phyloP scores from a whole-genome alignment of 2,888 invertebrate genomes.

The Chrysina gloriosa region DNA sequence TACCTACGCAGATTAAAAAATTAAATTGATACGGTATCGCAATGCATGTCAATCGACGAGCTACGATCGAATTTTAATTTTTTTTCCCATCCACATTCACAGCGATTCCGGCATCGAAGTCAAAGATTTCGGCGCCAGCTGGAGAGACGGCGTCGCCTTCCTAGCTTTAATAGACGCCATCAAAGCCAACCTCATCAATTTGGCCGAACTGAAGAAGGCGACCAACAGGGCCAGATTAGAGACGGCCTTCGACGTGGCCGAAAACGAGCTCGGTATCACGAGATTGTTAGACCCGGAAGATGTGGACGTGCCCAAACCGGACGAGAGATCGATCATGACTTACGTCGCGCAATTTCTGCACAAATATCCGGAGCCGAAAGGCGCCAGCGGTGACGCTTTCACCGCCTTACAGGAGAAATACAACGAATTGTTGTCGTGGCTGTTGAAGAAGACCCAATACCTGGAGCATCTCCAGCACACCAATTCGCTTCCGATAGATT shows the following conservation, averaged over 20 bases:
- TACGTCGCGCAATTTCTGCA: slow-evolving; percentile 98
- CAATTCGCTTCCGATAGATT: slow-evolving; percentile 80
- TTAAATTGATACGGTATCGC: no score
- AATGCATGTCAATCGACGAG: no score
- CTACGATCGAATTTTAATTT: no score
- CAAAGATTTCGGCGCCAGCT: slow-evolving; percentile 93
- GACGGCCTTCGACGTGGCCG: slow-evolving; percentile 94
- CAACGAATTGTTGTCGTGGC: slow-evolving; percentile 83
- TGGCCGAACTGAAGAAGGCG: slow-evolving; percentile 81
- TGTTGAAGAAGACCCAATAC: slow-evolving; percentile 80
- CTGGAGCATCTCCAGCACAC: slow-evolving; percentile 82
- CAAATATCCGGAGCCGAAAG: slow-evolving; percentile 90
- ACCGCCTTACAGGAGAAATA: slow-evolving; percentile 85
- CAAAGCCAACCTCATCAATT: slow-evolving; percentile 90
- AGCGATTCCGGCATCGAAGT: slow-evolving; percentile 90
- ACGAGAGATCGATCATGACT: slow-evolving; percentile 98
- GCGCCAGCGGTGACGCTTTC: slow-evolving; percentile 78
- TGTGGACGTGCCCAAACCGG: slow-evolving; percentile 94
- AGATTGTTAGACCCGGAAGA: slow-evolving; percentile 94
- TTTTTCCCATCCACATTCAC: slow-evolving; percentile 55
- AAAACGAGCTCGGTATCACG: slow-evolving; percentile 90
- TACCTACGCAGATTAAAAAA: no score
- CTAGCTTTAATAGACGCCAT: slow-evolving; percentile 95
- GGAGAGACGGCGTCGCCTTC: slow-evolving; percentile 97
- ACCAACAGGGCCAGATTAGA: slow-evolving; percentile 87